Conservation (phyloP, 2,797 vertebrate species). For the Silurus lanzhouensis region DNA sequence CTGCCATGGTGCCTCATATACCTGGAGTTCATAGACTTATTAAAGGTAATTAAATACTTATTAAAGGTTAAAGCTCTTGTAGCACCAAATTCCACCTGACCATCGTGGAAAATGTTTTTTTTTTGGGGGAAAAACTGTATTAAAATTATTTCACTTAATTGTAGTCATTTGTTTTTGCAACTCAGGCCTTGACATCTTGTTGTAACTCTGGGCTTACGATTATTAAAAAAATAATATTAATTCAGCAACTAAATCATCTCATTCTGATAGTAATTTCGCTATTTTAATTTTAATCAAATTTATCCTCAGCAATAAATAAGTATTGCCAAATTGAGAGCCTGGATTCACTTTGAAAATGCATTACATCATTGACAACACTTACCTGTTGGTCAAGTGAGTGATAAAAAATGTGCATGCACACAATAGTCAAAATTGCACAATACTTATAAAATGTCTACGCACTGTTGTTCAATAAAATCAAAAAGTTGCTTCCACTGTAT, state of each 20-base stretch:
- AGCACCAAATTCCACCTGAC: neutral
- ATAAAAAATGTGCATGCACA: neutral
- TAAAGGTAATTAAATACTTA: too few species aligned
- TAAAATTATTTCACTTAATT: neutral
- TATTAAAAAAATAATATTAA: too few species aligned
- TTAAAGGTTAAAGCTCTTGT: slow-evolving; percentile 2
- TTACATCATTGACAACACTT: neutral
- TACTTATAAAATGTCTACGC: too few species aligned
- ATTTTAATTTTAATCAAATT: neutral
- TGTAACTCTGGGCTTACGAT: too few species aligned
- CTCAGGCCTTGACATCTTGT: neutral
- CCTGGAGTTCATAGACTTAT: neutral
- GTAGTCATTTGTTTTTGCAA: neutral
- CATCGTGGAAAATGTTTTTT: neutral
- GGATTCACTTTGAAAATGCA: neutral
- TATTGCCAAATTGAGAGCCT: neutral
- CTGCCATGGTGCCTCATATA: neutral
- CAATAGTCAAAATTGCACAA: too few species aligned
- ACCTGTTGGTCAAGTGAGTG: neutral
- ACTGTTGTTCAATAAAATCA: too few species aligned
- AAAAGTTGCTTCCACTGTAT: too few species aligned
- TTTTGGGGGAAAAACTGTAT: too few species aligned
- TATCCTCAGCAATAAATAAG: neutral
- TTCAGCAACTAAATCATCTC: neutral
- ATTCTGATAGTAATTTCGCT: neutral